These are phyloP conservation scores for Agelas oroides DNA, from an alignment of 37 sponge, comb jelly and placozoan genomes.

Conservation along the genomic window DNA sequence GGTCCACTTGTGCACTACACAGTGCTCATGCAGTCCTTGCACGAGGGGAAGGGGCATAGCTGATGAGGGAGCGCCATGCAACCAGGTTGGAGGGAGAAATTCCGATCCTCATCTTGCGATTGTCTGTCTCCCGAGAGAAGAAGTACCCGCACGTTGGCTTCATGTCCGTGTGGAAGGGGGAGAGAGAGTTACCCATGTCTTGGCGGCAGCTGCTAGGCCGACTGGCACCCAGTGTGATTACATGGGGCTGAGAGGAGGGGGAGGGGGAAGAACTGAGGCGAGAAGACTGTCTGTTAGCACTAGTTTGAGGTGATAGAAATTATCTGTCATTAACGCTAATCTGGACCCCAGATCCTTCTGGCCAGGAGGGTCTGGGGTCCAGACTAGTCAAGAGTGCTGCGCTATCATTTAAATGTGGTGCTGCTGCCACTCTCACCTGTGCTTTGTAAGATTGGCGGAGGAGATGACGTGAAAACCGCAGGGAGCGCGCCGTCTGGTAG, in stretches of 20 bases:
- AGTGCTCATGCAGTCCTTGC: too few species aligned
- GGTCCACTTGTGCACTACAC: too few species aligned
- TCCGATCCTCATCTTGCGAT: conserved; percentile 73
- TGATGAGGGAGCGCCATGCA: conserved; percentile 64
- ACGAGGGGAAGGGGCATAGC: too few species aligned
- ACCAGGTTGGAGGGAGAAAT: conserved; percentile 75
- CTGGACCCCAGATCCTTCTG: too few species aligned
- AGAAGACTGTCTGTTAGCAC: neutral
- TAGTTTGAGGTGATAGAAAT: neutral
- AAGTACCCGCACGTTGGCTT: conserved; percentile 90
- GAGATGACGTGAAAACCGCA: conserved; percentile 69
- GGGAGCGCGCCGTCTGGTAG: conserved; percentile 37
- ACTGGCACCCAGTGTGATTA: neutral
- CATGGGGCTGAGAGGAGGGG: neutral
- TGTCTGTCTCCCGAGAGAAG: conserved; percentile 75
- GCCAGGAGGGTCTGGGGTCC: too few species aligned
- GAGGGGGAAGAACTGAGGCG: neutral
- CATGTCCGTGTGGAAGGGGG: conserved; percentile 75
- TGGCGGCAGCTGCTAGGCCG: conserved; percentile 1
- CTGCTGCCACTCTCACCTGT: conserved; percentile 33
- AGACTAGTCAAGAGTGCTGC: too few species aligned
- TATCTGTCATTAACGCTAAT: too few species aligned
- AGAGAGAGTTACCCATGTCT: conserved; percentile 36
- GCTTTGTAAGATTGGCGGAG: too few species aligned
- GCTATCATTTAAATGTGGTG: too few species aligned